Base-by-base conservation (phyloP, 2,797 vertebrate species). In the Tinamus major region DNA sequence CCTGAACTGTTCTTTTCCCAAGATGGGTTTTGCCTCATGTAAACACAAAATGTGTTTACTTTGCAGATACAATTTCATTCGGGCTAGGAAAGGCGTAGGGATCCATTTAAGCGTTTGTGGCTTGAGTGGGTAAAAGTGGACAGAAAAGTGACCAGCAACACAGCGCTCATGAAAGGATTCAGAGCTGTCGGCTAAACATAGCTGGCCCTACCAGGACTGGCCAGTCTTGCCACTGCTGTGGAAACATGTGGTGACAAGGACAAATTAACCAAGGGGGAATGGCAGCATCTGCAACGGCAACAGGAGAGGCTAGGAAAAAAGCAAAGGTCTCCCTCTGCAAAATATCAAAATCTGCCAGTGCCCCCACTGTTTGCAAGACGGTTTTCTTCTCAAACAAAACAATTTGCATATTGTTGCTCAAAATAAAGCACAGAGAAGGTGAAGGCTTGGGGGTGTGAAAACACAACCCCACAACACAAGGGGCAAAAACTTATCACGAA, bases 81-180 rank as follows among this genome's bases (percentile, higher is more conserved):
- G 35, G 65, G 79, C 76, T 92, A 86, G 84, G 91, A 90, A 85
- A 92, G 63, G 39, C 55, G 0, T 74, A 95, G 85, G 71, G 75
- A 94, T 95, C 89, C 90, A 87, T 91, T 90, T 75, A 92, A 92
- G 87, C 91, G 91, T 86, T 76, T 27, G 18, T 79, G 86, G 79
- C 74, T 95, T 87, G 81, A 84, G 93, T 85, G 72, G 92, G 79
- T 88, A 80, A 96, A 93, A 92, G 87, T 76, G 85, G 93, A 92
- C 59, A 92, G 72, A 87, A 87, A 80, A 80, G 62, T 69, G 87
- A 90, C 85, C 49, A 56, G 55, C 63, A 63, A 85, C 55, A 70
- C 48, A n/a, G 80, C 77, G 64, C 70, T 72, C 3, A 6, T 65
- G 0, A 10, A 96, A 94, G 69, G 69, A 90, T 79, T 68, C 17